Evolutionary conservation across 2,113 vertebrate species (phyloP), one percentile per base, ranked within the genome.

Genomic region (Progne subis): DNA sequence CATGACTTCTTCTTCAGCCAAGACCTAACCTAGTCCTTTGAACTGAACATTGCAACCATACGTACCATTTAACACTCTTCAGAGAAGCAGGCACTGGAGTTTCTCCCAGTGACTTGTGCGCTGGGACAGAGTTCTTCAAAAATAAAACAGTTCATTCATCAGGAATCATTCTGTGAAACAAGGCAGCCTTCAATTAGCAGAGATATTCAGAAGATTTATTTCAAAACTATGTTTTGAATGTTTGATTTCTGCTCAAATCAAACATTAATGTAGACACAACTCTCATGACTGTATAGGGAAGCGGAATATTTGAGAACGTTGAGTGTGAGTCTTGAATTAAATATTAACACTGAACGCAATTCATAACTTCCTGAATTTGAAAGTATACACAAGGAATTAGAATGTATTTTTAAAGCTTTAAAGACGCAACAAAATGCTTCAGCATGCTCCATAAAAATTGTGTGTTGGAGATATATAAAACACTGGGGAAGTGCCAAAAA

Each of bases 321-420:
- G 65, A 74, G 16, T 55, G n/a, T 55, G 61, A 76, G 67, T 74
- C 60, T 84, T 96, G 83, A 95, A 84, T 89, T 84, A 90, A 94
- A 86, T 61, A 86, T 94, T 70, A 94, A 7, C 26, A 44, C 34
- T 56, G 39, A 82, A 64, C 50, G 76, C 64, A 81, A 41, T 41
- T 93, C 71, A 76, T 82, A 92, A 67, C 53, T 87, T 79, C 61
- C 20, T 92, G 50, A 82, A 50, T 76, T 92, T 80, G 12, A 70
- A 92, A 92, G 47, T 65, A 24, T 77, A 80, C 39, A 34, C 64
- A 95, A 53, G 49, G 39, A 95, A 91, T 81, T 88, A 61, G 24
- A 82, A 82, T 53, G 11, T 39, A 69, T 89, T 94, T 91, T 93
- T 81, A 3, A 80, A 82, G 65, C 2, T 86, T 85, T 60, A 79